Base-by-base conservation (phyloP, 2,113 vertebrate species). In the Lynx canadensis region DNA sequence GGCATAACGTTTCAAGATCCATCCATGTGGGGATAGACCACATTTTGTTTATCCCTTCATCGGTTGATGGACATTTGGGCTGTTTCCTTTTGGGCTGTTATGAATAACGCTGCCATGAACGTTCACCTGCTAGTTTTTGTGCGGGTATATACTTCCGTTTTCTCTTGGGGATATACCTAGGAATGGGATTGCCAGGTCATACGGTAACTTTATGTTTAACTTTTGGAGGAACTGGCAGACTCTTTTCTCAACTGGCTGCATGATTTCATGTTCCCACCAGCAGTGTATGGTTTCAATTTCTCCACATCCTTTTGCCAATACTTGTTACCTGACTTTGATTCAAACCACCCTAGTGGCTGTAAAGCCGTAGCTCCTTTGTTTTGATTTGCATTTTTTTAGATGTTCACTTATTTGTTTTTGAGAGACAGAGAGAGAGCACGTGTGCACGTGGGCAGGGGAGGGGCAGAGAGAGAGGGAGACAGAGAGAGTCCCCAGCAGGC, bases 141-240 rank as follows among this genome's bases (percentile, higher is more conserved):
- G 63, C 73, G n/a, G 29, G 2, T 18, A 9, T 60, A 16, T 84
- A 5, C 52, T 95, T 83, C 78, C 15, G 33, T 81, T 78, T 86
- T 83, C 68, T 50, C 76, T 80, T 89, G 63, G 52, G 55, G 29
- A 52, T 80, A 66, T 36, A 21, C 38, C 38, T 60, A 63, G 87
- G 57, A 88, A 73, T 88, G 48, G 48, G 21, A 94, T 48, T 68
- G 4, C 25, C 63, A 50, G 25, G 38, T 88, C 38, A 95, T 31
- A 60, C 52, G 15, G 68, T n/a, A 76, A 78, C 12, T 79, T 81
- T 89, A 27, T 63, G 63, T 88, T 95, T 76, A 89, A 82, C 11
- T 88, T 88, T 96, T 93, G 63, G 63, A 96, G 73, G 13, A 86
- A 31, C 73, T 94, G 41, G 29, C 52, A n/a, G 25, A 41, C 8